Evolutionary conservation across 2,113 vertebrate species (phyloP).

Genomic region (Falco punctatus): DNA sequence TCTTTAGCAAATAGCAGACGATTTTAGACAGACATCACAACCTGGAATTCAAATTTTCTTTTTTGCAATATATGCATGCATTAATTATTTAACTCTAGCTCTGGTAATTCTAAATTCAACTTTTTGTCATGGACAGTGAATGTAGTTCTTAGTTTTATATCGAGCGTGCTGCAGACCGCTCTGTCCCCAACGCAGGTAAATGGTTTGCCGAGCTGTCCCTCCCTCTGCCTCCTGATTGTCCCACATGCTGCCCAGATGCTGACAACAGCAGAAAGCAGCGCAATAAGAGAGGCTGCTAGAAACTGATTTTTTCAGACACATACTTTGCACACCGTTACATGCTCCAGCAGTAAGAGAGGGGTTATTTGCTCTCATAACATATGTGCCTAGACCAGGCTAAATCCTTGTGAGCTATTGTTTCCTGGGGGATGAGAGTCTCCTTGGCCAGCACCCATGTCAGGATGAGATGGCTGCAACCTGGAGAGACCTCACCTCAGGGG

Average conservation of each 20-base stretch:
- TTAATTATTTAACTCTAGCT: not conserved
- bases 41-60: not conserved
- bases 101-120: not conserved
- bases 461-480: not conserved
- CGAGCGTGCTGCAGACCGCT: not conserved
- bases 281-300: not conserved
- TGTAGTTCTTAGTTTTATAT: not conserved
- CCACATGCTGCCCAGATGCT: not conserved
- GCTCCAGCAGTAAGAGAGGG: not conserved
- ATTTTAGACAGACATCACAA: not conserved
- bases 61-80: not conserved
- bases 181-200: not conserved
- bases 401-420: not conserved
- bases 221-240: not conserved
- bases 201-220: not conserved
- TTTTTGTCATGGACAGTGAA: not conserved
- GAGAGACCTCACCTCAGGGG: fast-evolving
- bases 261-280: not conserved
- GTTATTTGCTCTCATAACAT: not conserved
- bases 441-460: fast-evolving
- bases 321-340: not conserved
- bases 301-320: not conserved
- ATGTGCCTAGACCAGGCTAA: not conserved
- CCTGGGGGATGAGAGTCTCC: not conserved
- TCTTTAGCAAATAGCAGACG: not conserved